phyloP scores from a whole-genome alignment of 2,113 vertebrate genomes.

The Nycticorax nycticorax region DNA sequence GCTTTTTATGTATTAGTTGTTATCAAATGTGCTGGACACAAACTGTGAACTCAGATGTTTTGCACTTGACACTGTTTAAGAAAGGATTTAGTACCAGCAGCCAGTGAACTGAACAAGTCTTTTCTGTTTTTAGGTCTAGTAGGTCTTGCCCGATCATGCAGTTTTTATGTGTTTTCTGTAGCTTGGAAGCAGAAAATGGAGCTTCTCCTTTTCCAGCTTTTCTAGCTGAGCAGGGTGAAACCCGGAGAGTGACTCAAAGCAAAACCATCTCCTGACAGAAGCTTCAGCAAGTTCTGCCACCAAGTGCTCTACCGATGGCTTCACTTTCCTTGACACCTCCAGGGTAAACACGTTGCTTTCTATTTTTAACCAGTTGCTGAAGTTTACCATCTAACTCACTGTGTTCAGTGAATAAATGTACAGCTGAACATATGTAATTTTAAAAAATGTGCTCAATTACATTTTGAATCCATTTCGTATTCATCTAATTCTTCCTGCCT shows the following conservation, averaged over 20 bases:
- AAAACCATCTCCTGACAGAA: background rate
- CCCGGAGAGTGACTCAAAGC: rapidly evolving
- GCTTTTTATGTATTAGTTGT: background rate
- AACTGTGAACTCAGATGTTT: background rate
- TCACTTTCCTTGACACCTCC: background rate
- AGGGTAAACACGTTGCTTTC: background rate
- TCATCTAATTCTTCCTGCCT: background rate
- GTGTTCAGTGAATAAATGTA: background rate
- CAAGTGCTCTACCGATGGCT: background rate
- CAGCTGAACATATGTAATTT: background rate
- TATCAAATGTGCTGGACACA: background rate
- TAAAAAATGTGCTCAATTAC: background rate
- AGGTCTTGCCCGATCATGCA: background rate
- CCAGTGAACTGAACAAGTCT: background rate
- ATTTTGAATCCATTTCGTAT: background rate
- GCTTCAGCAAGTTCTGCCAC: background rate
- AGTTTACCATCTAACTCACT: background rate
- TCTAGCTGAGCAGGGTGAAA: background rate
- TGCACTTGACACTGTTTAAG: background rate
- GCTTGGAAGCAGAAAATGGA: background rate
- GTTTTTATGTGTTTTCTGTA: background rate
- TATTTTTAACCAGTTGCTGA: background rate
- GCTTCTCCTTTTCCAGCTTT: background rate
- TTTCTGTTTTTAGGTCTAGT: background rate
- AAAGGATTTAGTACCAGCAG: background rate